Conservation (phyloP, 37 sponge, comb jelly and placozoan species). For the Chondrilla cf. caribensis region DNA sequence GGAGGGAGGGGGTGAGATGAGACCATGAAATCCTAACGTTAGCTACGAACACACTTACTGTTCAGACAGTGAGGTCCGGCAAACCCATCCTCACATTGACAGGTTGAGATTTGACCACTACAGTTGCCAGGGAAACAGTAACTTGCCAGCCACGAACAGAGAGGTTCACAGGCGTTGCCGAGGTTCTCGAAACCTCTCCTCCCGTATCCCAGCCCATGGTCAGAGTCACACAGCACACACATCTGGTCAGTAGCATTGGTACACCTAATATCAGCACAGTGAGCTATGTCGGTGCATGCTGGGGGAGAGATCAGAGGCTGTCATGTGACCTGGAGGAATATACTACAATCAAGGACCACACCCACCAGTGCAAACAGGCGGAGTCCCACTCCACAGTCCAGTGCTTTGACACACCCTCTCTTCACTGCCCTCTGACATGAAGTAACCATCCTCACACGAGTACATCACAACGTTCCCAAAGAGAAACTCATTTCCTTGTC, state of each 20-base stretch:
- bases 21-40: neutral
- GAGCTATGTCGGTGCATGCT: slow-evolving; percentile 56
- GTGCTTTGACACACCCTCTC: slow-evolving; percentile 56
- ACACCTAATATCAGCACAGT: slow-evolving; percentile 63
- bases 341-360: neutral
- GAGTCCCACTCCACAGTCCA: slow-evolving; percentile 70
- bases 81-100: slow-evolving; percentile 64
- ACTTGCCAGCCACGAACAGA: slow-evolving; percentile 64
- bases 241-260: slow-evolving; percentile 44
- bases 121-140: slow-evolving; percentile 81
- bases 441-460: slow-evolving; percentile 74
- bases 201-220: slow-evolving; percentile 46
- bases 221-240: slow-evolving; percentile 51
- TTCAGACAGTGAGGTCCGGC: slow-evolving; percentile 54
- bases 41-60: slow-evolving; percentile 33
- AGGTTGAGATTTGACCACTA: slow-evolving; percentile 28
- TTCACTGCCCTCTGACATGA: slow-evolving; percentile 62
- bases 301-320: neutral
- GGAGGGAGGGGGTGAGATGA: neutral
- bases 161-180: slow-evolving; percentile 29
- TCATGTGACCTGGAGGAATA: neutral
- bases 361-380: slow-evolving; percentile 65
- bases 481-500: slow-evolving; percentile 45
- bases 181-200: slow-evolving; percentile 55
- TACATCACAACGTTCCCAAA: slow-evolving; percentile 42